phyloP scores from a whole-genome alignment of 2,888 invertebrate species.

The Drosophila cracens region DNA sequence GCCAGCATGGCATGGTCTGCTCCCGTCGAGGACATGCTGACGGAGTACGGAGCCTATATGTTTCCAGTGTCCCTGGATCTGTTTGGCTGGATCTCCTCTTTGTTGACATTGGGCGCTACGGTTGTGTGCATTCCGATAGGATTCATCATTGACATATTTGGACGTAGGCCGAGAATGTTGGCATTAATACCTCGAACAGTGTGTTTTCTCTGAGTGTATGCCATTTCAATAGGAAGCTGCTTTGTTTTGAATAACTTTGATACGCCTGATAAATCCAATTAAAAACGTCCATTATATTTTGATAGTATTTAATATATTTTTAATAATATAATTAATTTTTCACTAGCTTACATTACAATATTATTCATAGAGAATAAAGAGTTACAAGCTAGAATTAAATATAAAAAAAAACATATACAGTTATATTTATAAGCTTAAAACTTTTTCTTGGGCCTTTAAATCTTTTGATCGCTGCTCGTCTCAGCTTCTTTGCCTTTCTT shows the following conservation, averaged over 20 bases:
- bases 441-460: not conserved
- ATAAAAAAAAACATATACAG: not conserved
- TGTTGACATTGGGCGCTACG: conserved; percentile 90
- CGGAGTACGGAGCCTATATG: conserved; percentile 74
- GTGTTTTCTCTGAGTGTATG: not conserved
- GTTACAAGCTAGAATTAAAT: conserved; percentile 4
- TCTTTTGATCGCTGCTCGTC: conserved; percentile 4
- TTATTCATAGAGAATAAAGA: conserved; percentile 17
- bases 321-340: not conserved
- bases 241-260: too few relatives aligned
- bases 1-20: conserved; percentile 70
- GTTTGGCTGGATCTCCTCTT: conserved; percentile 89
- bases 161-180: conserved; percentile 87
- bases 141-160: conserved; percentile 88
- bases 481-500: conserved; percentile 21
- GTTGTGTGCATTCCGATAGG: conserved; percentile 90
- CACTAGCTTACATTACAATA: not conserved
- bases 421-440: not conserved
- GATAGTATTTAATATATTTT: not conserved
- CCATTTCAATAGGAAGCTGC: not conserved
- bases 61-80: conserved; percentile 86
- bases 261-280: not conserved
- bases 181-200: conserved; percentile 75
- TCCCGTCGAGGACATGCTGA: conserved; percentile 61
- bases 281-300: not conserved